Base-by-base conservation (phyloP, 2,113 vertebrate species). In the Microcebus jonahi region DNA sequence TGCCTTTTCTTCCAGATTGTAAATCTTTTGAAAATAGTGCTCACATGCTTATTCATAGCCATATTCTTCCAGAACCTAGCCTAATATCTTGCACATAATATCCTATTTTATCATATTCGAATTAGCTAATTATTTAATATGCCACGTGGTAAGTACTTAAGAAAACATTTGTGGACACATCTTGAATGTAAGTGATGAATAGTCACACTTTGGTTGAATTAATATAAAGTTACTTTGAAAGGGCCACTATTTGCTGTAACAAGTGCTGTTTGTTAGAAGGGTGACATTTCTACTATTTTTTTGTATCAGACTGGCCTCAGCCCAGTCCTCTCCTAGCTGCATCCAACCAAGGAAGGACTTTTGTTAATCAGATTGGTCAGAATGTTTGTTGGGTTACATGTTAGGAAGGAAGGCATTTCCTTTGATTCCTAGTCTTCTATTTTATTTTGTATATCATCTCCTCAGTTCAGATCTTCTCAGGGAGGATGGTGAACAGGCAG, bases 61-160 rank as follows among this genome's bases (percentile, higher is more conserved):
- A 61, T 31, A 36, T 91, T 85, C 57, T 80, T 45, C 39, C 13
- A 76, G 34, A 6, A 65, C 3, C n/a, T n/a, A 70, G n/a, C 21
- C 27, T 0, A 57, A 25, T 76, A 11, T 81, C 57, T 90, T 94
- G 63, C 31, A 88, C 10, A 36, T 75, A 94, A 45, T 63, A 50
- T 50, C 14, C 8, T 59, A 76, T 81, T 80, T 85, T 88, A 45
- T 81, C 31, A 55, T 93, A 82, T 57, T 93, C 14, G 57, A 55
- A 91, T 93, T 80, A 81, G 36, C 23, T 85, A 63, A 88, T 88
- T 80, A 91, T 76, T 91, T 91, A 91, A 57, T 68, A 63, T 85
- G 34, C 6, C 27, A 90, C 25, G 34, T 63, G 27, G 21, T 88
- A 85, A 84, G 12, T 34, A 88, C 27, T 27, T 61, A 77, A 80